Base-by-base conservation (phyloP, 2,888 invertebrate species). In the Philhelius pedissequus region DNA sequence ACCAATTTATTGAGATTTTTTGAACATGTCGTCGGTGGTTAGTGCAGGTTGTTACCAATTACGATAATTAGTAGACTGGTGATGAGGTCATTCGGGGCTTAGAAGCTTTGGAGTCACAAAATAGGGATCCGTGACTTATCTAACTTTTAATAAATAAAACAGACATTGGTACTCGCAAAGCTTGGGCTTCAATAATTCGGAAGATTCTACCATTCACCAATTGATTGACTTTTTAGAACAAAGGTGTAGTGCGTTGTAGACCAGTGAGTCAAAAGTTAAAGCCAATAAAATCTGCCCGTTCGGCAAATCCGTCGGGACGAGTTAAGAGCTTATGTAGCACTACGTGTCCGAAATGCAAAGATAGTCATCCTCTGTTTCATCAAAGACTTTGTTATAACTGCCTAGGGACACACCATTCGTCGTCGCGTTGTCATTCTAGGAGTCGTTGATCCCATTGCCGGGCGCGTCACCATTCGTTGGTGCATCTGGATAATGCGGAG, bases 341-440 rank as follows among this genome's bases (percentile, higher is more conserved):
- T 3, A 15, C 13, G 13, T 70, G 58, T 22, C 58, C 35, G 3
- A 58, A 45, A 25, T 70, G 56, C 7, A 22, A 35, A 35, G 2
- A 4, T 35, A 3, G 4, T 3, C 35, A 35, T 13, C 35, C 35
- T 3, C 13, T 35, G 0, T 35, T 13, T 13, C 35, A 35, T 43
- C 4, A 45, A 70, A 45, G 45, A 35, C 32, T 45, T 1, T 70
- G 56, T 15, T 58, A 70, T 15, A 70, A 58, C 27, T 58, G 70
- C 25, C 58, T 70, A 64, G 35, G 64, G 18, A 54, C 62, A 22
- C 20, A 74, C 22, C 74, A 74, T 45, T 25, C 70, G 69, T 30
- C 69, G 54, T 2, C n/a, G 25, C 48, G 70, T 3, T 64, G 74
- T 56, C 74, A 27, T 9, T 20, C 32, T 0, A 62, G 20, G 22